Evolutionary conservation across 2,113 vertebrate genomes (phyloP).

Genomic region (Brevimyrus niger): DNA sequence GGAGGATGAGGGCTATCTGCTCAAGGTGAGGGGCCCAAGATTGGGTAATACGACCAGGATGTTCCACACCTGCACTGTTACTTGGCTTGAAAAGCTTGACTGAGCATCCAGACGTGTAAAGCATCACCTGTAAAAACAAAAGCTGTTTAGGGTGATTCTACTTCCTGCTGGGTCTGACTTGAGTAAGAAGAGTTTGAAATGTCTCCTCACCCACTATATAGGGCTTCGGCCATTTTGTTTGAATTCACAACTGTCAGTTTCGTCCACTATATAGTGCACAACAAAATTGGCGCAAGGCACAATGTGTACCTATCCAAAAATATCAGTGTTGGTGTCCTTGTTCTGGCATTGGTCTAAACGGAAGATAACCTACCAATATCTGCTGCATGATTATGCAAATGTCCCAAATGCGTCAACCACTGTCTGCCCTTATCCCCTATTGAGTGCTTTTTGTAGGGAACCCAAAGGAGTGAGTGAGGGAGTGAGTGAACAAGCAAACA

Average conservation of each 20-base stretch:
- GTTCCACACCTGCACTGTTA: not conserved
- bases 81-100: not conserved
- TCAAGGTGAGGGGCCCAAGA: slow-evolving; percentile 65
- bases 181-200: too few relatives aligned
- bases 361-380: too few relatives aligned
- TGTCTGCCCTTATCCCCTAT: too few relatives aligned
- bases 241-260: not conserved
- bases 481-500: too few relatives aligned
- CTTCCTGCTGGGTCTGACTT: too few relatives aligned
- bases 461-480: too few relatives aligned
- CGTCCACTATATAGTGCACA: not conserved
- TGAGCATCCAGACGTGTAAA: not conserved
- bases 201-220: not conserved
- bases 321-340: not conserved
- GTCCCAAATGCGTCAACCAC: too few relatives aligned
- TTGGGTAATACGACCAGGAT: not conserved
- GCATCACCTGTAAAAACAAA: too few relatives aligned
- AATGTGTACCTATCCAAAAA: not conserved
- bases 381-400: too few relatives aligned
- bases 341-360: too few relatives aligned
- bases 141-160: too few relatives aligned
- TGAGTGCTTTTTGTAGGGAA: too few relatives aligned
- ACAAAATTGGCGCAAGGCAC: not conserved
- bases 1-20: slow-evolving; percentile 93
- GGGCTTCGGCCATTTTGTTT: not conserved